Base-by-base conservation (phyloP, 2,113 vertebrate genomes). In the Siniperca knerii region DNA sequence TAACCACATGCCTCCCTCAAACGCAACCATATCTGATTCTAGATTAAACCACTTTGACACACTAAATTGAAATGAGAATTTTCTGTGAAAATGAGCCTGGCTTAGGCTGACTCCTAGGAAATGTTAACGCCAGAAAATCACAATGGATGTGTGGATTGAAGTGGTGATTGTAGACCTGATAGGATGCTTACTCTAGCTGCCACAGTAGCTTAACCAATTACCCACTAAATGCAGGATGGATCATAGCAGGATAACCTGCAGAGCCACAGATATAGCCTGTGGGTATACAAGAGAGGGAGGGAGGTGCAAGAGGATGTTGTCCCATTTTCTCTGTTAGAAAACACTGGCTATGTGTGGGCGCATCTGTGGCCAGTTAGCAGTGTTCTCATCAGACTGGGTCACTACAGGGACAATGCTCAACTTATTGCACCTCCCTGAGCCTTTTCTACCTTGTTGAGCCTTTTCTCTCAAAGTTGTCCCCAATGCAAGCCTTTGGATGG, bases 31-130 rank as follows among this genome's bases (percentile, higher is more conserved):
- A 89, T 93, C 87, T 81, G 83, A 93, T 91, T 77, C 29, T n/a
- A 86, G 76, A 86, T 92, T 83, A 90, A 87, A 82, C 75, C 75
- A 82, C 82, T 86, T 87, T 79, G 81, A 83, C 84, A 82, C 54
- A 72, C 79, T 82, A 85, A 80, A 90, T 81, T 90, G 80, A 92
- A 93, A 90, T 81, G 65, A 65, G 72, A 82, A 77, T 77, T 87
- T 87, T 76, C 58, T 46, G 67, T 85, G 62, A 83, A 86, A 89
- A 82, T 44, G 29, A 84, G 64, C 58, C 71, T 9, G 23, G 62
- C 57, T 79, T 42, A 57, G 29, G 25, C 62, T 21, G 44, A 29
- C 18, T 77, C 20, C 8, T 18, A 54, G 57, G 61, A 76, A 73
- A 75, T 64, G 58, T 64, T 62, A 75, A 70, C 0, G 33, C 21